Conservation (phyloP, 1,140 invertebrate species). For the Protaetia brevitarsis region DNA sequence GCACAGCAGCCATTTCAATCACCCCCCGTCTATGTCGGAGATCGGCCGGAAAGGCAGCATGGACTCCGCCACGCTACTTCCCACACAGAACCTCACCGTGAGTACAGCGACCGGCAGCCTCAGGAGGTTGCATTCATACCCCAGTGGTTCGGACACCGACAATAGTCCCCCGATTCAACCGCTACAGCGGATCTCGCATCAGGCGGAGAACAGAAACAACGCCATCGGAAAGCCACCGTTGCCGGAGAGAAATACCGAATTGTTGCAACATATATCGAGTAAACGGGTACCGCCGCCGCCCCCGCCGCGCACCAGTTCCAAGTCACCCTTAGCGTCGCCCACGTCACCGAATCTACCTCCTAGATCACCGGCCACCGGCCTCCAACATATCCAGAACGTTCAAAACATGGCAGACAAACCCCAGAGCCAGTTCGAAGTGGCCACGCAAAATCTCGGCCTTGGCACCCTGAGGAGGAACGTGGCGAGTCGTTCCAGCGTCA, state of each 20-base stretch:
- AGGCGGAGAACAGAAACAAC: conserved; percentile 44
- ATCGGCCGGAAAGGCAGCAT: conserved; percentile 57
- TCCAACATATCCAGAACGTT: conserved; percentile 48
- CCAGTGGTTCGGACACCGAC: conserved; percentile 71
- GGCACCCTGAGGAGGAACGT: conserved; percentile 45
- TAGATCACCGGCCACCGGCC: conserved; percentile 47
- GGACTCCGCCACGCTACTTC: conserved; percentile 52
- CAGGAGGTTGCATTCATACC: conserved; percentile 69
- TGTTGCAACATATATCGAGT: conserved; percentile 60
- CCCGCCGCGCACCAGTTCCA: conserved; percentile 76
- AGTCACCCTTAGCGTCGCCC: conserved; percentile 77
- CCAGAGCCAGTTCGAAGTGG: conserved; percentile 46
- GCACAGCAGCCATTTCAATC: conserved; percentile 35
- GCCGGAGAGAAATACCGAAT: conserved; percentile 72
- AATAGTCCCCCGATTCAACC: conserved; percentile 63
- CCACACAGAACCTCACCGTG: conserved; percentile 45
- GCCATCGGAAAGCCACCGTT: conserved; percentile 66
- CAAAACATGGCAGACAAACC: conserved; percentile 44
- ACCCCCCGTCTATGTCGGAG: conserved; percentile 50
- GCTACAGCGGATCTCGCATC: conserved; percentile 40
- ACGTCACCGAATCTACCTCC: conserved; percentile 63
- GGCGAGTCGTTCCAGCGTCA: conserved; percentile 44
- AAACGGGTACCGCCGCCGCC: conserved; percentile 82
- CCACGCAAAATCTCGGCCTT: conserved; percentile 46
- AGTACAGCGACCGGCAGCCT: conserved; percentile 53